These are phyloP conservation scores for Seira musarum DNA, from an alignment of 2,888 invertebrate genomes.

Conservation along the genomic window DNA sequence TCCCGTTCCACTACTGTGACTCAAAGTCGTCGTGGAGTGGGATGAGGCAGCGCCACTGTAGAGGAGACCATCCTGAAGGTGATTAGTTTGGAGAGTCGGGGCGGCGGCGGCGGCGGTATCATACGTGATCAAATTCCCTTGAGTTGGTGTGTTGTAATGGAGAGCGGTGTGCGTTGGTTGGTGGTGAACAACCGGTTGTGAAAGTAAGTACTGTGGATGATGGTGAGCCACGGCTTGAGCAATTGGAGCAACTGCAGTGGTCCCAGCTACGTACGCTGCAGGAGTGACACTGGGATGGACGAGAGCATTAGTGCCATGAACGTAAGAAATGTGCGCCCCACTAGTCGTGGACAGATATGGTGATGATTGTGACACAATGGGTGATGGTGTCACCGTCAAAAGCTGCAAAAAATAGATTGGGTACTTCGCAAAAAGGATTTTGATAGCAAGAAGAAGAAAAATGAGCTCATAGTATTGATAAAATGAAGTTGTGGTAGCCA, in stretches of 20 bases:
- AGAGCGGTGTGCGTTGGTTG: conserved; percentile 7
- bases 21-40: conserved; percentile 32
- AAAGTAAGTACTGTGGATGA: conserved; percentile 46
- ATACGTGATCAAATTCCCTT: conserved; percentile 47
- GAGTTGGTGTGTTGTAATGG: conserved; percentile 46
- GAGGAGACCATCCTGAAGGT: conserved; percentile 57
- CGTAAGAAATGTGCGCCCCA: not conserved
- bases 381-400: conserved; percentile 34
- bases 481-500: not conserved
- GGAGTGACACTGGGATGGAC: conserved; percentile 53
- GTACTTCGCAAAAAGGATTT: not conserved
- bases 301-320: conserved; percentile 58
- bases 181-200: conserved; percentile 35
- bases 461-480: not conserved
- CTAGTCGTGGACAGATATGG: conserved; percentile 34
- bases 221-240: conserved; percentile 60
- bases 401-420: conserved; percentile 37
- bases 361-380: not conserved
- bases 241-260: conserved; percentile 37
- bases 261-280: conserved; percentile 33
- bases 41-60: conserved; percentile 53
- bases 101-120: conserved; percentile 34
- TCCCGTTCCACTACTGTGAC: conserved; percentile 44
- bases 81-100: conserved; percentile 36
- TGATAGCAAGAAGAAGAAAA: conserved; percentile 44